Percentiles rank a stretch among this genome's conserved stretches.
Evolutionary conservation across 2,113 vertebrate genomes (phyloP).

Genomic region (Corythornis vintsioides): DNA sequence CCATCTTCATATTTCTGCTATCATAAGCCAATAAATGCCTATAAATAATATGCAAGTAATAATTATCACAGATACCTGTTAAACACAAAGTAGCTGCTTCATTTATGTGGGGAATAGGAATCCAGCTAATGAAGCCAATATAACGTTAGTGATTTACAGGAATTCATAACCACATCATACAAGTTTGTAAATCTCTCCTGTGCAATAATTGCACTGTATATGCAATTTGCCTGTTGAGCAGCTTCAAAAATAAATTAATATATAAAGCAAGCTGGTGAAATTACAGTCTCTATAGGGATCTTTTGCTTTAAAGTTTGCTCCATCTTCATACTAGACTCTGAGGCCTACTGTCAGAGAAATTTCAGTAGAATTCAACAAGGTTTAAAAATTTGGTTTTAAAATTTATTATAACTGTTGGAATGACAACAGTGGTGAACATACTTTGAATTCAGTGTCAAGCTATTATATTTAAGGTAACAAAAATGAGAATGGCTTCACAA

Average conservation of each 20-base stretch:
- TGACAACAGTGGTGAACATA: neutral
- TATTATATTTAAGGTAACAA: neutral
- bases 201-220: neutral
- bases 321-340: neutral
- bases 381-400: neutral
- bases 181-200: neutral
- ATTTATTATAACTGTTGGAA: neutral
- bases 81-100: neutral
- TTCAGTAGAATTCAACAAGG: neutral
- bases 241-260: neutral
- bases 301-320: neutral
- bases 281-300: neutral
- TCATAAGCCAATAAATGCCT: neutral
- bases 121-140: neutral
- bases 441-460: slow-evolving; percentile 14
- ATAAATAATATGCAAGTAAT: neutral
- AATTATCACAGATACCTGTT: neutral
- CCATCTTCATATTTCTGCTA: neutral
- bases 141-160: neutral
- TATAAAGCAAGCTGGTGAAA: neutral
- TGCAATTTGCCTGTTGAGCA: neutral
- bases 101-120: neutral
- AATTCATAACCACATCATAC: neutral
- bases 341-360: neutral
- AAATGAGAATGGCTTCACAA: neutral